phyloP scores from a whole-genome alignment of 1,140 invertebrate species.

The Mercenaria mercenaria region DNA sequence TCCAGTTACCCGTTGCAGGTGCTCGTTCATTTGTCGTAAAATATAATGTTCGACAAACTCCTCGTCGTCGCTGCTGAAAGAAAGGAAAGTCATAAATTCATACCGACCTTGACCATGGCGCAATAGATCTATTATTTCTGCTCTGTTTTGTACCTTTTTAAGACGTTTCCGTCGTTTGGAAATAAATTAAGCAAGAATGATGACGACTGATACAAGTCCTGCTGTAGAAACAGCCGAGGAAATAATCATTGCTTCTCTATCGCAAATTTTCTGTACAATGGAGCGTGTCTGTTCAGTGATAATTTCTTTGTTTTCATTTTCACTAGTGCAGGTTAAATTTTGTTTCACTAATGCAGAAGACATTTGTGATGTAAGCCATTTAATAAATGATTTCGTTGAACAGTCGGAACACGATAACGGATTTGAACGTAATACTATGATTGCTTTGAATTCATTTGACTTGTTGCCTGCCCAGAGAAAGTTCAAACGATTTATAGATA shows the following conservation, averaged over 20 bases:
- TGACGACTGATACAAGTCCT: background rate
- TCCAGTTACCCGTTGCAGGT: background rate
- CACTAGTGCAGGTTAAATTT: too few relatives aligned
- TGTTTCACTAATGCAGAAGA: too few relatives aligned
- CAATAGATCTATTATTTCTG: background rate
- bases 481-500: too few relatives aligned
- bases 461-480: too few relatives aligned
- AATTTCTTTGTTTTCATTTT: too few relatives aligned
- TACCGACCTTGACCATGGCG: background rate
- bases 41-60: background rate
- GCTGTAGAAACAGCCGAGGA: background rate
- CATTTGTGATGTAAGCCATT: too few relatives aligned
- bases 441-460: too few relatives aligned
- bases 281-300: too few relatives aligned
- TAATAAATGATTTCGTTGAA: too few relatives aligned
- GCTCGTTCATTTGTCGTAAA: background rate
- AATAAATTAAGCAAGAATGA: background rate
- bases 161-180: background rate
- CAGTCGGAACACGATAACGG: too few relatives aligned
- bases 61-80: conserved; percentile 14
- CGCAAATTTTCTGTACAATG: background rate
- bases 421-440: too few relatives aligned
- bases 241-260: background rate
- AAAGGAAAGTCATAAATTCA: background rate
- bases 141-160: background rate